Evolutionary conservation across 92 coral and sea anemone species (phyloP), one percentile per base, ranked within the genome.

Genomic region (Porites evermanni): DNA sequence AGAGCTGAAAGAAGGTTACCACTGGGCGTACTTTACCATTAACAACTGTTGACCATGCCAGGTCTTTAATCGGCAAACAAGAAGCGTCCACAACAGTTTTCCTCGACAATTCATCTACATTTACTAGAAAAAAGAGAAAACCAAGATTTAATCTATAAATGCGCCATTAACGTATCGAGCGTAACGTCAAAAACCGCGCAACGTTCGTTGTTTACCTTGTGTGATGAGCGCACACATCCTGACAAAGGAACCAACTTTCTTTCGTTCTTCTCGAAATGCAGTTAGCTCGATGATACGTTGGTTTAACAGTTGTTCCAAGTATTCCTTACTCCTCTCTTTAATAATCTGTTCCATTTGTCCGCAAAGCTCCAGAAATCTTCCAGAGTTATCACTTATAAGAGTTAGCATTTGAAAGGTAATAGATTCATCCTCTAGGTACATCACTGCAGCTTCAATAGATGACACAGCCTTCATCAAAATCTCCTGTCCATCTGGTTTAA

Each of bases 1-100:
- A 86, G 14, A 96, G 90, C 20, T 72, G 84, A 79, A 96, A 96
- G 85, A 92, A 96, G 0, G 44, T 67, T 60, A 94, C 94, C 14
- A 21, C 71, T 47, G 88, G 84, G 19, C 68, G 7, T 13, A 77
- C 75, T 8, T 54, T 70, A 12, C 67, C 80, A 5, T 50, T 59
- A 14, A 32, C 64, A 53, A 74, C 67, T 1, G 26, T 18, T 70
- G 87, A 84, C 64, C 70, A 71, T 2, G 75, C 93, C 14, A 94
- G 83, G 16, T 83, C 86, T 29, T 69, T 75, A 53, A 94, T 91
- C 2, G 70, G 79, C 10, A 53, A 2, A 8, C 67, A 54, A 51
- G 88, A 86, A 0, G 88, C 90, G 63, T 94, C 93, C 2, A 9
- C 58, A 8, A 8, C 53, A 2, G 66, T 64, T 76, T 59, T 89